phyloP scores from a whole-genome alignment of 2,797 vertebrate species.

The Propithecus deckenii region DNA sequence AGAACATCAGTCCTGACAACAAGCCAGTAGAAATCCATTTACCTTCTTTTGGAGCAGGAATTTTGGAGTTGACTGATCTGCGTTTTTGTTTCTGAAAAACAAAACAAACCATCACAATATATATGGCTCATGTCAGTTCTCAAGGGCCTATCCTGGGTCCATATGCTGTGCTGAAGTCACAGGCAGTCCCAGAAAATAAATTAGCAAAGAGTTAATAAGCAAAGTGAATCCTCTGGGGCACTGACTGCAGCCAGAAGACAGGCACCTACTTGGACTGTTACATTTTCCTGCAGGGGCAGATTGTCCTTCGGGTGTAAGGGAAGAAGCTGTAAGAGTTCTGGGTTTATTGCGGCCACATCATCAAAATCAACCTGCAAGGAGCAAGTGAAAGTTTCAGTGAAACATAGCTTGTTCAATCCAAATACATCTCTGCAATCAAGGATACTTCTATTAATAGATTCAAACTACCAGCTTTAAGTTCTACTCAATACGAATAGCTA shows the following conservation, averaged over 20 bases:
- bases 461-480: conserved; percentile 60
- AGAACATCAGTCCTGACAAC: not conserved
- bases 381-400: conserved; percentile 21
- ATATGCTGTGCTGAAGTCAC: not conserved
- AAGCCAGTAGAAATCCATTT: conserved; percentile 73
- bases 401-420: not conserved
- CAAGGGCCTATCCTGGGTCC: not conserved
- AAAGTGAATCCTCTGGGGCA: not conserved
- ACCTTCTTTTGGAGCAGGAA: conserved; percentile 91
- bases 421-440: not conserved
- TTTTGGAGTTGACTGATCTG: conserved; percentile 90
- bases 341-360: conserved; percentile 85
- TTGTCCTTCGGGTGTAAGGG: conserved; percentile 81
- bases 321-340: conserved; percentile 79
- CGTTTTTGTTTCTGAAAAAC: conserved; percentile 88
- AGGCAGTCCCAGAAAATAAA: conserved; percentile 7
- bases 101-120: conserved; percentile 53
- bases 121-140: not conserved
- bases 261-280: conserved; percentile 81
- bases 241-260: not conserved
- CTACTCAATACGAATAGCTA: conserved; percentile 67
- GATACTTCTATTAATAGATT: conserved; percentile 72
- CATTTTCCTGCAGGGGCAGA: conserved; percentile 84
- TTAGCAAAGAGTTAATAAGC: not conserved
- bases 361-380: conserved; percentile 84